These are phyloP conservation scores for Candoia aspera DNA, from an alignment of 2,113 vertebrate species.

Conservation along the genomic window DNA sequence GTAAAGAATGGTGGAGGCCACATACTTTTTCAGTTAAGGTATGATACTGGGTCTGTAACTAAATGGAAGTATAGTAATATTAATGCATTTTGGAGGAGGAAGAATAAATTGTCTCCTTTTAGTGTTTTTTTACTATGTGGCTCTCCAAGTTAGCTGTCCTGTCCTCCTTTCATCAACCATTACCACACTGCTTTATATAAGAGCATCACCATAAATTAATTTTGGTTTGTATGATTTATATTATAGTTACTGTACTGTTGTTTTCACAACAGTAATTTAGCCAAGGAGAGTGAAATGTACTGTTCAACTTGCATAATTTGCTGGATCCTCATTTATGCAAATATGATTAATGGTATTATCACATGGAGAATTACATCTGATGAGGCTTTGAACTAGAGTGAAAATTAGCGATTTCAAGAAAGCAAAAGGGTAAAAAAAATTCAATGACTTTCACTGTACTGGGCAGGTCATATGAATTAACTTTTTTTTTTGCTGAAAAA, in stretches of 20 bases:
- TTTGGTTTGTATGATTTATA: neutral
- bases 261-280: neutral
- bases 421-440: constrained; percentile 4
- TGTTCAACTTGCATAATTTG: neutral
- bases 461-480: neutral
- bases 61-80: neutral
- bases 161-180: neutral
- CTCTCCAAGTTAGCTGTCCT: neutral
- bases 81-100: neutral
- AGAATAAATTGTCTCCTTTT: neutral
- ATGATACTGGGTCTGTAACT: neutral
- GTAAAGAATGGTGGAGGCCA: neutral
- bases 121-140: neutral
- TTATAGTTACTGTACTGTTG: neutral
- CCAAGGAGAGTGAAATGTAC: neutral
- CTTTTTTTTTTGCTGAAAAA: constrained; percentile 34
- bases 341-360: neutral
- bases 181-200: neutral
- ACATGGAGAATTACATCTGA: neutral
- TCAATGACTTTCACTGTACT: neutral
- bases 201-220: neutral
- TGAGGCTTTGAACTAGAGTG: constrained; percentile 4
- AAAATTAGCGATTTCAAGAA: constrained; percentile 28
- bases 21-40: neutral
- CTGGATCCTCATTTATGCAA: neutral